phyloP scores from a whole-genome alignment of 2,888 invertebrate species.

The Drosophila putrida region DNA sequence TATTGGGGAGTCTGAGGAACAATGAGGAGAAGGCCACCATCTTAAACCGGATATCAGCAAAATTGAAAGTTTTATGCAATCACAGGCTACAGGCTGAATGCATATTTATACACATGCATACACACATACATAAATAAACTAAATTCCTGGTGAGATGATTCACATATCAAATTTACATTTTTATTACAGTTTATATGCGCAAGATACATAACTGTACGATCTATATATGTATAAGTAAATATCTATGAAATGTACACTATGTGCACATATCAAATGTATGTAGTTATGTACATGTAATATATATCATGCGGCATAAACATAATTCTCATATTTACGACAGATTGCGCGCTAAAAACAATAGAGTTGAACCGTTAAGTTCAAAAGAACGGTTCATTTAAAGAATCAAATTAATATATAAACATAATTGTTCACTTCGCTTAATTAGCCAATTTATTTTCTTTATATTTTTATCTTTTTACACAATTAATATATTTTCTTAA shows the following conservation, averaged over 20 bases:
- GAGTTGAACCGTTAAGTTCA: no score
- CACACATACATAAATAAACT: neutral
- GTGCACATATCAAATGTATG: neutral
- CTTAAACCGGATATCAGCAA: slow-evolving; percentile 73
- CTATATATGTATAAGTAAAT: neutral
- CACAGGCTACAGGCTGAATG: neutral
- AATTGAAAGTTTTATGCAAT: slow-evolving; percentile 73
- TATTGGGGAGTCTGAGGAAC: slow-evolving; percentile 23
- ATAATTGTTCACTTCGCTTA: no score
- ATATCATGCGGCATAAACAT: slow-evolving; percentile 19
- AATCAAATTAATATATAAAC: no score
- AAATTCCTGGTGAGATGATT: neutral
- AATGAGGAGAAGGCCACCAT: slow-evolving; percentile 63
- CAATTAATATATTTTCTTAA: no score
- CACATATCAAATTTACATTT: slow-evolving; percentile 1
- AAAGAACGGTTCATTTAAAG: no score
- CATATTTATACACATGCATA: neutral
- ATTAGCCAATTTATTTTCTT: no score
- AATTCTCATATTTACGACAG: slow-evolving; percentile 12
- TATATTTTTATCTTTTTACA: no score
- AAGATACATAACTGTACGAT: neutral
- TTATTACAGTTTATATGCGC: neutral
- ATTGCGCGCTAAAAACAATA: slow-evolving; percentile 29
- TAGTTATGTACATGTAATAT: neutral
- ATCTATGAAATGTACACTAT: neutral